These are phyloP conservation scores for Seriola quinqueradiata DNA, from an alignment of 2,113 vertebrate species.

Conservation along the genomic window DNA sequence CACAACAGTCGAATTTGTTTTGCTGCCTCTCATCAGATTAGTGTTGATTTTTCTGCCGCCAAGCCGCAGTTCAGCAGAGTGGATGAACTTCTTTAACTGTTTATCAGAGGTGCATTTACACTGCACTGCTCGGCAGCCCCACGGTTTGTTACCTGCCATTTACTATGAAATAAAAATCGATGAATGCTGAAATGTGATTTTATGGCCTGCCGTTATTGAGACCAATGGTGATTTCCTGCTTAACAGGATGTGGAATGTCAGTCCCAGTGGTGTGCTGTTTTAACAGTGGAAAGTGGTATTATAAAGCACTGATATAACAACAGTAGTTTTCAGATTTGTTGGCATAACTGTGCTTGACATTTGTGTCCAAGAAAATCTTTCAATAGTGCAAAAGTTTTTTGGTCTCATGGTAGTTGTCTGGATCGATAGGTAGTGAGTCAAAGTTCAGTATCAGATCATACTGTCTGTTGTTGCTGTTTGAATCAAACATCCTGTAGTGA, in stretches of 20 bases:
- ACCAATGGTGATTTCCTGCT: conserved; percentile 73
- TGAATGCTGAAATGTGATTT: conserved; percentile 81
- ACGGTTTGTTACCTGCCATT: conserved; percentile 87
- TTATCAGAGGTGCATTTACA: conserved; percentile 85
- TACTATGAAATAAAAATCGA: conserved; percentile 89
- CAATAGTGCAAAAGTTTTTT: conserved; percentile 30
- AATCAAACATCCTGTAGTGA: conserved; percentile 44
- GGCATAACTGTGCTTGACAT: conserved; percentile 28
- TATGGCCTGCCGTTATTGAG: conserved; percentile 72
- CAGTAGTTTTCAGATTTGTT: conserved; percentile 33
- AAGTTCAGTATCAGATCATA: conserved; percentile 38
- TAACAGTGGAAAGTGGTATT: conserved; percentile 17
- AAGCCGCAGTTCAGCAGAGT: conserved; percentile 85
- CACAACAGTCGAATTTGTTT: conserved; percentile 89
- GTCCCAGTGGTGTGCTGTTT: conserved; percentile 47
- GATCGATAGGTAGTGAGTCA: conserved; percentile 37
- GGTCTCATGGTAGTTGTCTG: conserved; percentile 28
- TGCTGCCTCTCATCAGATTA: conserved; percentile 91
- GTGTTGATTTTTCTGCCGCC: conserved; percentile 91
- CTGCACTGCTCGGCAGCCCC: conserved; percentile 71
- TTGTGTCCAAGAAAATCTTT: conserved; percentile 43
- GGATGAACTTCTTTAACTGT: conserved; percentile 88
- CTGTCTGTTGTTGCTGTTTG: conserved; percentile 35
- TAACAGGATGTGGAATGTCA: conserved; percentile 78
- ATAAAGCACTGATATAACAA: conserved; percentile 10